Base-by-base conservation (phyloP, 2,888 invertebrate genomes). In the Urechis unicinctus region DNA sequence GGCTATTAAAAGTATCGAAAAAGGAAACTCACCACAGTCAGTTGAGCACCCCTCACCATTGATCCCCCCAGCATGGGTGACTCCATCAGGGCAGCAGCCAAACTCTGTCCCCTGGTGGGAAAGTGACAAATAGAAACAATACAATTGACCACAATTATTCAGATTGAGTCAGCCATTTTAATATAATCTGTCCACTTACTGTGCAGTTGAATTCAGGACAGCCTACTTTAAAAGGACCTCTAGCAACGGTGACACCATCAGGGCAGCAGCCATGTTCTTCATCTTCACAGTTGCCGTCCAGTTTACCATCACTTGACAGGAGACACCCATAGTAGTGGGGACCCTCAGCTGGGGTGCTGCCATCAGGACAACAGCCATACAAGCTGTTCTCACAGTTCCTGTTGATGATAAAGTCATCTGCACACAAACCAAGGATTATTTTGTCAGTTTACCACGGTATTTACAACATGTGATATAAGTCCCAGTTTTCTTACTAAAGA, bases 211-310 rank as follows among this genome's bases (percentile, higher is more conserved):
- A 59, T 22, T 55, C 50, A 28, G 90, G 89, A 72, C 95, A 96
- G 1, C 88, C 93, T 68, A 85, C 80, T 58, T 89, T 91, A 71
- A 90, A 88, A 21, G 86, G 60, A 26, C 68, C 79, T 48, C 62
- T 65, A 22, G 94, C 92, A 2, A 88, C 83, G 44, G 85, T 83
- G 66, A 88, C 85, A 71, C 91, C 89, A 72, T 96, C 94, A 0
- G 88, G 88, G 70, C 93, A 94, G 73, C 93, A 94, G 2, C 93
- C 93, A 69, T 87, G 93, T 5, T 92, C 80, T 0, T 88, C 87
- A 68, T 87, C 86, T 0, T 60, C 36, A 49, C 64, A 66, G 5
- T 45, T 13, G 3, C 60, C 61, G 5, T 31, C 44, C 1, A 58
- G 55, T 26, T 56, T 56, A 22, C 52, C 50, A 43, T 61, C 62